phyloP scores from a whole-genome alignment of 2,797 vertebrate species.

The Acanthopagrus latus region DNA sequence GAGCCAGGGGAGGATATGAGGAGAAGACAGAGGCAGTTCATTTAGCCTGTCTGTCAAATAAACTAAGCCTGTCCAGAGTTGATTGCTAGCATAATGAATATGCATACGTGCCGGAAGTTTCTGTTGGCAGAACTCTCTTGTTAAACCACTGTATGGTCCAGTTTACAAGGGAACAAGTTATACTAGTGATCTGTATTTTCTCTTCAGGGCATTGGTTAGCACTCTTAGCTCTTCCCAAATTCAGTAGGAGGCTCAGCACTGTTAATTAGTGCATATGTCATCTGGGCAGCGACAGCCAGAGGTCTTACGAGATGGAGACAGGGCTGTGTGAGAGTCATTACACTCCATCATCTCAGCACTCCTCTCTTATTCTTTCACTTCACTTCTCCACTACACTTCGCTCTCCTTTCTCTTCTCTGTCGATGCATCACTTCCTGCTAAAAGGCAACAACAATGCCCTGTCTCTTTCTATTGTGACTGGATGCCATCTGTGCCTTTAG shows the following conservation, averaged over 20 bases:
- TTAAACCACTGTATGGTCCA: constrained; percentile 23
- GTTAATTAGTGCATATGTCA: constrained; percentile 84
- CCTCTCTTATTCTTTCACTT: constrained; percentile 62
- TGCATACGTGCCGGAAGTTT: no score
- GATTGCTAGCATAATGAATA: constrained; percentile 8
- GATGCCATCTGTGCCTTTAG: constrained; percentile 74
- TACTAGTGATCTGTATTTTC: constrained; percentile 42
- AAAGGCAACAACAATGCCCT: constrained; percentile 73
- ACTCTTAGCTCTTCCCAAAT: constrained; percentile 52
- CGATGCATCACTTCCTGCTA: constrained; percentile 74
- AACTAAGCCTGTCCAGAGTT: constrained; percentile 19
- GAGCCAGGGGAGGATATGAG: constrained; percentile 21
- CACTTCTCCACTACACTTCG: constrained; percentile 56
- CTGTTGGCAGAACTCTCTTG: background rate
- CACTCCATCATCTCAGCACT: constrained; percentile 78
- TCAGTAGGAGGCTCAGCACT: constrained; percentile 58
- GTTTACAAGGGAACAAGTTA: constrained; percentile 43
- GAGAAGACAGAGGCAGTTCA: constrained; percentile 29
- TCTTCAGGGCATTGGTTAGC: constrained; percentile 46
- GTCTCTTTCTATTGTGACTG: constrained; percentile 68
- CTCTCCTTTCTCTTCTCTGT: constrained; percentile 62
- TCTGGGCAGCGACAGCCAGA: constrained; percentile 77
- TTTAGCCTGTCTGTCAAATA: constrained; percentile 26
- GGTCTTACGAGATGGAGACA: constrained; percentile 77
- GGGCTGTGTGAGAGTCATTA: constrained; percentile 76